Evolutionary conservation across 1,140 invertebrate genomes (phyloP).

Genomic region (Drosophila mauritiana): DNA sequence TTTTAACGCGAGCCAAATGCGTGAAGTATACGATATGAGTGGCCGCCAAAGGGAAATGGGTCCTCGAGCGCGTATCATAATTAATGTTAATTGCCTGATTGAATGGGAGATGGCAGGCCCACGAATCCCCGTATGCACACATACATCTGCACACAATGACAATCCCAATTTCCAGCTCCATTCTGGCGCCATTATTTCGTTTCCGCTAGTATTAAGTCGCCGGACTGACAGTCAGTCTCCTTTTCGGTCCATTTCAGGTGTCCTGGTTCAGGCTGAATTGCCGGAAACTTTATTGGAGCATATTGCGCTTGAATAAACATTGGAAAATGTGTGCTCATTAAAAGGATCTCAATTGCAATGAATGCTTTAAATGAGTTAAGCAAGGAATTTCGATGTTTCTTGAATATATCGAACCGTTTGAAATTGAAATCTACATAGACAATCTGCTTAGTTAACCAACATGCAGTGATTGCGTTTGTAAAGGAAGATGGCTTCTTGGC

Average conservation of each 20-base stretch:
- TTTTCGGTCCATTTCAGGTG: conserved; percentile 2
- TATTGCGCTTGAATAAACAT: neutral
- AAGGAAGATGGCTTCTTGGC: neutral
- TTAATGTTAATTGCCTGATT: conserved; percentile 80
- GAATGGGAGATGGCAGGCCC: conserved; percentile 31
- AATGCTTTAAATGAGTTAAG: no score
- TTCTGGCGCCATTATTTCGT: conserved; percentile 15
- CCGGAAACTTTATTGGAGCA: neutral
- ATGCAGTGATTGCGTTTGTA: no score
- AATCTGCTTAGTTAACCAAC: no score
- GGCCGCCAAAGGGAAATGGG: conserved; percentile 24
- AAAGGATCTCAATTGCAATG: no score
- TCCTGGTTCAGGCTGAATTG: conserved; percentile 2
- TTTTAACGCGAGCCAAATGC: conserved; percentile 47
- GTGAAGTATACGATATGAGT: conserved; percentile 56
- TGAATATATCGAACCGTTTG: neutral
- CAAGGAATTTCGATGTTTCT: no score
- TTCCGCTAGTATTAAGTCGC: conserved; percentile 29
- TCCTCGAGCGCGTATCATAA: conserved; percentile 53
- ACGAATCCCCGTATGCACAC: no score
- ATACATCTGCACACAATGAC: conserved; percentile 1
- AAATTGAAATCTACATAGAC: no score
- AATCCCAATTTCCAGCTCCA: conserved; percentile 12
- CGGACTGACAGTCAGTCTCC: conserved; percentile 14
- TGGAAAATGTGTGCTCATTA: neutral